Conservation (phyloP, 2,888 invertebrate genomes). For the Diaprepes abbreviatus region DNA sequence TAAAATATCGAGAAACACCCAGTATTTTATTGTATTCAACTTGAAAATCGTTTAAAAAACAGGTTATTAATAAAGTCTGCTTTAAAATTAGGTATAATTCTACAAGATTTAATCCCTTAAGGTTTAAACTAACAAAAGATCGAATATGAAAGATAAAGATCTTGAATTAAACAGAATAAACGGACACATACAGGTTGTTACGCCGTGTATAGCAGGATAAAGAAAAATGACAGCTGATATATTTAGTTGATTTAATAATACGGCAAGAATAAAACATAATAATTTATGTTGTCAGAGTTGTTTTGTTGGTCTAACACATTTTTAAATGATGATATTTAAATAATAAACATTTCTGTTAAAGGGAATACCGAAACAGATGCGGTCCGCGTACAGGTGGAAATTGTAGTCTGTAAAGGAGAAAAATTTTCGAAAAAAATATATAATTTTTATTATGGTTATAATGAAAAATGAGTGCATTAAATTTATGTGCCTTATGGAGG, state of each 20-base stretch:
- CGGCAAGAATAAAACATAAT: slow-evolving; percentile 36
- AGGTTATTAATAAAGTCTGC: too few species aligned
- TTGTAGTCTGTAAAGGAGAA: too few species aligned
- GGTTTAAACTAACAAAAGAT: slow-evolving; percentile 33
- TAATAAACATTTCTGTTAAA: background rate
- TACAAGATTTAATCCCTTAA: slow-evolving; percentile 24
- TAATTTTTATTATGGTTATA: too few species aligned
- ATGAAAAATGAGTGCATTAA: too few species aligned
- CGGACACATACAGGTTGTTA: slow-evolving; percentile 45
- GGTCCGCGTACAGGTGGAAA: too few species aligned
- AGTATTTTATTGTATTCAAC: too few species aligned
- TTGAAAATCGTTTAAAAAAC: too few species aligned
- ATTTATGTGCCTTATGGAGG: too few species aligned
- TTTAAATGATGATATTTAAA: slow-evolving; percentile 11
- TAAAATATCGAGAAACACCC: too few species aligned
- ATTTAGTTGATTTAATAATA: slow-evolving; percentile 48
- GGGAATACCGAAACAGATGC: background rate
- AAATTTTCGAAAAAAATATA: too few species aligned
- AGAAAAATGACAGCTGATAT: slow-evolving; percentile 48
- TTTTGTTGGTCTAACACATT: slow-evolving; percentile 13
- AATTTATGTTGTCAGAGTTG: slow-evolving; percentile 40
- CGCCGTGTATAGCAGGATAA: slow-evolving; percentile 38
- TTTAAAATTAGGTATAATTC: background rate
- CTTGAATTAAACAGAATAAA: slow-evolving; percentile 45
- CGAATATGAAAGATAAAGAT: slow-evolving; percentile 45